A percentile compares a stretch with the other conserved stretches of the same genome.
These are phyloP conservation scores for Proteles cristata DNA, from an alignment of 2,113 vertebrate genomes.

Conservation along the genomic window DNA sequence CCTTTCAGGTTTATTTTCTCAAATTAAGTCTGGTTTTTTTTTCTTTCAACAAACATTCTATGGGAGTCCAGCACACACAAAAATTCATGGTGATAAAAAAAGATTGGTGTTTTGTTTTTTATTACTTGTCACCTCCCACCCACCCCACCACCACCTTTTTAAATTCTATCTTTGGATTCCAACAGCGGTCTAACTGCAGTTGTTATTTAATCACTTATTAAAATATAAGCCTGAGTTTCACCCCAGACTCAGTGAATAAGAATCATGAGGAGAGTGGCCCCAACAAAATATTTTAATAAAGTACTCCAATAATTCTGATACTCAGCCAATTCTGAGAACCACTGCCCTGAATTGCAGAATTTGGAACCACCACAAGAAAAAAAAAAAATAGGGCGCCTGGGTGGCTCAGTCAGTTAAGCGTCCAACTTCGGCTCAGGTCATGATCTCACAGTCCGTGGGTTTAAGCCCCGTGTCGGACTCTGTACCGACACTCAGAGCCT, in stretches of 20 bases:
- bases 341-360: not conserved
- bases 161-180: not conserved
- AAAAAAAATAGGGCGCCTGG: not conserved
- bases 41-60: not conserved
- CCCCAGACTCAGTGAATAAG: too few relatives aligned
- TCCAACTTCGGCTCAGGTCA: too few relatives aligned
- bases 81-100: not conserved
- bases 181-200: not conserved
- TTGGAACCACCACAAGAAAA: not conserved
- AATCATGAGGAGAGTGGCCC: not conserved
- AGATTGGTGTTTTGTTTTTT: not conserved
- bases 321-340: not conserved
- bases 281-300: not conserved
- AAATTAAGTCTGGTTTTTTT: not conserved
- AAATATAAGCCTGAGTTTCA: not conserved
- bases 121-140: not conserved
- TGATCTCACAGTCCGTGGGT: too few relatives aligned
- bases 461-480: too few relatives aligned
- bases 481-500: too few relatives aligned
- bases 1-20: not conserved
- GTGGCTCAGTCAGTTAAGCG: too few relatives aligned
- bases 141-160: not conserved
- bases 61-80: not conserved
- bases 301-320: not conserved
- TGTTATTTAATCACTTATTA: not conserved